phyloP scores from a whole-genome alignment of 2,113 vertebrate species.

The Strigops habroptila region DNA sequence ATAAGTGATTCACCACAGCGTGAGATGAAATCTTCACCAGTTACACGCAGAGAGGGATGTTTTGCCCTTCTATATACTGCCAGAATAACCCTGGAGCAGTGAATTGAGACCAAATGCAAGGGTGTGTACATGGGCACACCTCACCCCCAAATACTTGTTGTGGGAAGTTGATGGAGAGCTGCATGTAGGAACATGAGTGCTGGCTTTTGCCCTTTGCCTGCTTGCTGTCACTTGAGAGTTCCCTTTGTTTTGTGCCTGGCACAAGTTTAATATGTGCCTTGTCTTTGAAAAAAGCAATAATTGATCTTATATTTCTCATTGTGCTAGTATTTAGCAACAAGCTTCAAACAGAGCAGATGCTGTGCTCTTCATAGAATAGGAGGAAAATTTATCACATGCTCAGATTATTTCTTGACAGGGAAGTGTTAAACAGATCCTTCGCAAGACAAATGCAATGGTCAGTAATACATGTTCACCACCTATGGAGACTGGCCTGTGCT shows the following conservation, averaged over 20 bases:
- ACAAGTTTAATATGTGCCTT: not conserved
- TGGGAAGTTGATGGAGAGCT: not conserved
- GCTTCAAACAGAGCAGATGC: not conserved
- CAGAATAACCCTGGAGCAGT: not conserved
- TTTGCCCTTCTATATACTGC: not conserved
- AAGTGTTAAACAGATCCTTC: not conserved
- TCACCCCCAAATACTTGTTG: not conserved
- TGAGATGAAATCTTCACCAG: not conserved
- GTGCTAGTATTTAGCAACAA: not conserved
- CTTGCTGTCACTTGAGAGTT: not conserved
- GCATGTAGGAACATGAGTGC: not conserved
- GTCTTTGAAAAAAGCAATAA: not conserved
- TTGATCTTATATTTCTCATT: not conserved
- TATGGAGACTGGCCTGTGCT: not conserved
- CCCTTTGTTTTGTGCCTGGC: conserved; percentile 15
- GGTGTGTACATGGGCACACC: not conserved
- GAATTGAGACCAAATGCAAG: not conserved
- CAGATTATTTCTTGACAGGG: not conserved
- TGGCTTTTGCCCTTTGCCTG: not conserved
- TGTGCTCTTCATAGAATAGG: not conserved
- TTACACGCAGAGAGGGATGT: not conserved
- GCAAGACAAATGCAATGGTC: not conserved
- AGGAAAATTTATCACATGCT: not conserved
- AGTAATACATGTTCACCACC: not conserved
- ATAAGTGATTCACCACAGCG: not conserved